Conservation (phyloP, 2,113 vertebrate genomes). For the Cryptotis parvus region DNA sequence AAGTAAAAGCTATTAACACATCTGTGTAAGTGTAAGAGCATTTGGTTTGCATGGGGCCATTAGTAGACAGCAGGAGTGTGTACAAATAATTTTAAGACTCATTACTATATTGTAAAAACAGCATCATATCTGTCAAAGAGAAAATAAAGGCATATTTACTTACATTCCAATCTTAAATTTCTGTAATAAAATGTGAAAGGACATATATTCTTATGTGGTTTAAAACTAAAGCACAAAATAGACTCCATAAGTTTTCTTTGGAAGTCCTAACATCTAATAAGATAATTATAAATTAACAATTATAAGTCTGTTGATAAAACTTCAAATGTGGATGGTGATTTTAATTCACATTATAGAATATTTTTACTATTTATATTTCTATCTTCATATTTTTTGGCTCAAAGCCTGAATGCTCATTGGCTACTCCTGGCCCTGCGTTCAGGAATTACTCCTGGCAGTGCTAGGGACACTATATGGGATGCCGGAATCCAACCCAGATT, state of each 20-base stretch:
- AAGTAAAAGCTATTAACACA: neutral
- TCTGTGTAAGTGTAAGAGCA: neutral
- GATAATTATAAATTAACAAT: neutral
- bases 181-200: neutral
- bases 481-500: too few species aligned
- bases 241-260: neutral
- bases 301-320: neutral
- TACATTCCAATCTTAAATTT: neutral
- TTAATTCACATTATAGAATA: neutral
- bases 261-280: constrained; percentile 6
- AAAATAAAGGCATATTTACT: neutral
- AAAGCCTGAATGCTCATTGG: too few species aligned
- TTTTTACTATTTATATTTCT: constrained; percentile 5
- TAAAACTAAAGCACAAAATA: neutral
- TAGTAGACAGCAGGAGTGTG: neutral
- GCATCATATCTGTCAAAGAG: neutral
- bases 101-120: constrained; percentile 1
- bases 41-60: neutral
- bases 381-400: too few species aligned
- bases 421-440: too few species aligned
- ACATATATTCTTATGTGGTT: neutral
- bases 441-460: too few species aligned
- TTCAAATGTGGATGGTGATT: neutral
- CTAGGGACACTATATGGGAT: too few species aligned
- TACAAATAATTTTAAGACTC: constrained; percentile 26